Evolutionary conservation across 2,113 vertebrate species (phyloP), one percentile per base, ranked within the genome.

Genomic region (Brachirus orientalis): DNA sequence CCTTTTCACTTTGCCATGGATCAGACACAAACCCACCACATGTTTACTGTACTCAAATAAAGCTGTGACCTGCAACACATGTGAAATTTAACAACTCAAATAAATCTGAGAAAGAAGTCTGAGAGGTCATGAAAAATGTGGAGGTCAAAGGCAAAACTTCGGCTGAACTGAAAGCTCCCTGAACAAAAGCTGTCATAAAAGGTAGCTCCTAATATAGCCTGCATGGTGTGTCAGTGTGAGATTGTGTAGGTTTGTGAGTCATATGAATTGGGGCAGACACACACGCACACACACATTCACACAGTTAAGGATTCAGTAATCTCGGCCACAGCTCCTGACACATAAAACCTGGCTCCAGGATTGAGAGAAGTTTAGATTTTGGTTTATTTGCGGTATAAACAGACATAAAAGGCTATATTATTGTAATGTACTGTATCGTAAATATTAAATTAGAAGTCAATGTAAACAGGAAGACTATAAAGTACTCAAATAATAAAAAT

Each of bases 141-240:
- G 38, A 12, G 38, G 38, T 12, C 38, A 10, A 10, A 10, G 38
- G 9, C 12, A 10, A 58, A 12, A 11, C 35, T 14, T n/a, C 0
- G 1, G 20, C 46, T 38, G 38, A 51, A 43, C 28, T 28, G 48
- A 59, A 65, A 64, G 63, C 35, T 63, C n/a, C 57, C 33, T 43
- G 68, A 68, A 33, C 48, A 7, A 75, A 73, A 69, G 48, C 35
- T 11, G 18, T 77, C 84, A 46, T 85, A 80, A 69, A 73, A 78
- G 72, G 79, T 14, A 66, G 54, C 67, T 68, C 74, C 79, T 80
- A 8, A 87, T 78, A 66, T 79, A 77, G 68, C 55, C 1, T 10
- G 46, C 54, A 47, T 8, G 10, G 19, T 6, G 4, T 63, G 58
- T 68, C 7, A 16, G 52, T 57, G 63, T 57, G n/a, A 50, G 40